These are phyloP conservation scores for Plebejus anna DNA, from an alignment of 2,888 invertebrate species.

Conservation along the genomic window DNA sequence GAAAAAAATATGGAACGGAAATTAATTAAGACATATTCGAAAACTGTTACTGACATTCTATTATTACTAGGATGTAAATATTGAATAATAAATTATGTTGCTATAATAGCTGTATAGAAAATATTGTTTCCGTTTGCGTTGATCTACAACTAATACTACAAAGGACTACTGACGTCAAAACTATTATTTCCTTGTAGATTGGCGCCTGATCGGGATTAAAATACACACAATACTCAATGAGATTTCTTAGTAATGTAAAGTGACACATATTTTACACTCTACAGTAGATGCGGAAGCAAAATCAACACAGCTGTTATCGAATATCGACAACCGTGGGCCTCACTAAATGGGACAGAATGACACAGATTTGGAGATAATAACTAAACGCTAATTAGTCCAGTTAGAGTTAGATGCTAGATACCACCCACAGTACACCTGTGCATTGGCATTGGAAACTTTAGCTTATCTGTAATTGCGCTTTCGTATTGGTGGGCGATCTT, in stretches of 20 bases:
- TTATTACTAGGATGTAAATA: not conserved
- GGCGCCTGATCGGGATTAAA: not conserved
- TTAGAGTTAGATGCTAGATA: not conserved
- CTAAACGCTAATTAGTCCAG: not conserved
- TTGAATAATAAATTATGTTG: too few species aligned
- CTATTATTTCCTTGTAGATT: slow-evolving; percentile 4
- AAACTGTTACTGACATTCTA: not conserved
- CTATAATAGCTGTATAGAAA: not conserved
- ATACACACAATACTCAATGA: slow-evolving; percentile 4
- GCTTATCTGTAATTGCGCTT: not conserved
- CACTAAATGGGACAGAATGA: not conserved
- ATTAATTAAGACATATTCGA: too few species aligned
- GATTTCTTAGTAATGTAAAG: slow-evolving; percentile 4
- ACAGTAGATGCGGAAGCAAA: slow-evolving; percentile 5
- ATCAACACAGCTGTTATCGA: slow-evolving; percentile 4
- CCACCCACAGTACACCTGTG: slow-evolving; percentile 13
- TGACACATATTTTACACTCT: not conserved
- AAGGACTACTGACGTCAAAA: not conserved
- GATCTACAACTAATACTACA: not conserved
- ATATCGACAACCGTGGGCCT: not conserved
- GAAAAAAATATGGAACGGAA: too few species aligned
- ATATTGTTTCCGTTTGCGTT: not conserved
- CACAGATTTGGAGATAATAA: slow-evolving; percentile 16
- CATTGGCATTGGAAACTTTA: not conserved
- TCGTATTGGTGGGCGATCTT: slow-evolving; percentile 1